Base-by-base conservation (phyloP, 2,113 vertebrate species). In the Eleginops maclovinus region DNA sequence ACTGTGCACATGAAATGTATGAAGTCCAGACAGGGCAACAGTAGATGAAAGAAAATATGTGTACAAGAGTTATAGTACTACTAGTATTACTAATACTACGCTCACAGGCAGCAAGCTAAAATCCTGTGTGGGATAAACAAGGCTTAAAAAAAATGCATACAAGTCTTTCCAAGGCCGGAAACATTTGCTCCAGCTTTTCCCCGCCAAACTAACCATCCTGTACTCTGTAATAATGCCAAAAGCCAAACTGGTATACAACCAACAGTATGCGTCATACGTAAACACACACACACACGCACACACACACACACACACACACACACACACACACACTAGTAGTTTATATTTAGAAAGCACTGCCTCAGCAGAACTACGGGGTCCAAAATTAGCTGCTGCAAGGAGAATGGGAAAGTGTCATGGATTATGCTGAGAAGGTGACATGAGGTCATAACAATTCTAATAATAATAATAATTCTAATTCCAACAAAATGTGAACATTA, bases 261-360 rank as follows among this genome's bases (percentile, higher is more conserved):
- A 77, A 62, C 86, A 74, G 79, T 70, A 75, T 63, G 83, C 54
- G 28, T 68, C 75, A 36, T 44, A 72, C 51, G 82, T 47, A 66
- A 28, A 53, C 53, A 60, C 54, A 17, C 14, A 50, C 77, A 70
- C 51, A 77, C 66, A 58, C 75, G 69, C 47, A 81, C 64, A 44
- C 55, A 43, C 75, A 28, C 69, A 71, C 62, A 61, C 36, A 17
- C 14, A 50, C 77, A 70, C 51, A 77, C 66, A 58, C 75, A 72
- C 47, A 81, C 64, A 44, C 55, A 43, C 75, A 28, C 69, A 71
- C 62, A 61, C 36, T 15, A 6, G 58, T 6, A 61, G 19, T 53
- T 81, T 94, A 94, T 91, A 91, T 91, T 94, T 93, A 90, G 92
- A 91, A 85, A 81, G 81, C 26, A 64, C 84, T 68, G 82, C 71